Percentiles rank a stretch among this genome's conserved stretches.
phyloP scores from a whole-genome alignment of 2,113 vertebrate species.

The Beaufortia kweichowensis region DNA sequence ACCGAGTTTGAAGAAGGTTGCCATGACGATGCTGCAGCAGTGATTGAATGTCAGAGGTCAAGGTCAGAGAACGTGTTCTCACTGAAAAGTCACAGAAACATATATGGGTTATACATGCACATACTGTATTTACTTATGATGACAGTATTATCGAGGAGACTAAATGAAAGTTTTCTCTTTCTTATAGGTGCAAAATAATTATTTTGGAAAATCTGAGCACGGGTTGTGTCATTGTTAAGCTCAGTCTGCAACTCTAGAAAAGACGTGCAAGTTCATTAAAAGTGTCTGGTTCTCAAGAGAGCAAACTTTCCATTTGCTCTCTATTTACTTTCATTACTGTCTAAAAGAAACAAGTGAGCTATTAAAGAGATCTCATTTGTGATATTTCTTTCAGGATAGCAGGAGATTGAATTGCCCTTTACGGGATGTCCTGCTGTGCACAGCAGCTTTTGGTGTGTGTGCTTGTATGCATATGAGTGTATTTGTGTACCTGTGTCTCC shows the following conservation, averaged over 20 bases:
- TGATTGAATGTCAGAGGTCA: constrained; percentile 58
- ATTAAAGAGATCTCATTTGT: constrained; percentile 1
- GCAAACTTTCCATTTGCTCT: no score
- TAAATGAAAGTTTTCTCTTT: no score
- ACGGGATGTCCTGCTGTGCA: not conserved
- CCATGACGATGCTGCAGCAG: constrained; percentile 70
- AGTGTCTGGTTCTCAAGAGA: no score
- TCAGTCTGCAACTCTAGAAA: no score
- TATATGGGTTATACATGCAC: not conserved
- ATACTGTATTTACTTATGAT: no score
- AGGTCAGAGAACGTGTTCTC: constrained; percentile 53
- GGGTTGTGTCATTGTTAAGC: no score
- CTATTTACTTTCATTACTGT: no score
- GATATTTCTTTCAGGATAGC: not conserved
- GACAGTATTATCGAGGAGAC: no score
- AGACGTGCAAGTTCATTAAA: no score
- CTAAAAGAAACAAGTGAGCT: no score
- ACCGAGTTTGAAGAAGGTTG: constrained; percentile 71
- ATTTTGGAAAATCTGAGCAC: no score
- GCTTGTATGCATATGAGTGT: not conserved
- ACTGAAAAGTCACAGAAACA: constrained; percentile 48
- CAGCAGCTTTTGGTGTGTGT: not conserved
- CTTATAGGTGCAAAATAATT: no score
- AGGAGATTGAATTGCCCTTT: not conserved
- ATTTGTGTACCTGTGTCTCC: constrained; percentile 24